phyloP scores from a whole-genome alignment of 2,797 vertebrate genomes.

The Pantherophis vulpinus region DNA sequence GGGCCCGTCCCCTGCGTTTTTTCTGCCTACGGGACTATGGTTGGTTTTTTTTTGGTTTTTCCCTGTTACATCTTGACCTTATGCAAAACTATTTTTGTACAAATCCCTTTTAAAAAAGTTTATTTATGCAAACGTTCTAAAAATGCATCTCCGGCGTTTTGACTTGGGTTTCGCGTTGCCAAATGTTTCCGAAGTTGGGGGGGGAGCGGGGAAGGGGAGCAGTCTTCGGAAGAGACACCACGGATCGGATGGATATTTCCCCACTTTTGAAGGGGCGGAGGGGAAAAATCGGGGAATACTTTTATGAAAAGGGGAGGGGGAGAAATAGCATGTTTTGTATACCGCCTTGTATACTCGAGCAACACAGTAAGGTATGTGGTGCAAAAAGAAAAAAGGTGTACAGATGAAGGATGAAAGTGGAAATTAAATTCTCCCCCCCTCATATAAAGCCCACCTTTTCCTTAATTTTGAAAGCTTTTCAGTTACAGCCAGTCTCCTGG shows the following conservation, averaged over 20 bases:
- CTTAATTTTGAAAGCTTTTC: slow-evolving; percentile 66
- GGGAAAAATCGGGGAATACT: slow-evolving; percentile 62
- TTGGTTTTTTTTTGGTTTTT: slow-evolving; percentile 44
- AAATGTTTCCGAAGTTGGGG: slow-evolving; percentile 76
- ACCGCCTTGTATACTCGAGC: slow-evolving; percentile 69
- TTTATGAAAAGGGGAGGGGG: slow-evolving; percentile 52
- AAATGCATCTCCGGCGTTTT: slow-evolving; percentile 82
- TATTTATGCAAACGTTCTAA: slow-evolving; percentile 85
- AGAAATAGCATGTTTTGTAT: slow-evolving; percentile 66
- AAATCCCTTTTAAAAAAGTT: slow-evolving; percentile 84
- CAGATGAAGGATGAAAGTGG: slow-evolving; percentile 67
- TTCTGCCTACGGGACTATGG: slow-evolving; percentile 64
- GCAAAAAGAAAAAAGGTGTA: slow-evolving; percentile 59
- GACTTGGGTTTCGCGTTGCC: slow-evolving; percentile 75
- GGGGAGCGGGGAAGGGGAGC: slow-evolving; percentile 49
- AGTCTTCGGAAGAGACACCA: slow-evolving; percentile 65
- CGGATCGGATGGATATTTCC: neutral
- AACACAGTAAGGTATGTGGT: slow-evolving; percentile 74
- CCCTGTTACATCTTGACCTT: slow-evolving; percentile 83
- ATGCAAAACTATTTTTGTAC: slow-evolving; percentile 99
- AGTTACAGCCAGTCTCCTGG: slow-evolving; percentile 71
- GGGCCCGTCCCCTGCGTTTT: slow-evolving; percentile 68
- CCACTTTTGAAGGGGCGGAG: slow-evolving; percentile 38
- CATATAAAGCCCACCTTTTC: slow-evolving; percentile 67
- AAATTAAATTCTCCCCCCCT: slow-evolving; percentile 61